These are phyloP conservation scores for Scaptomyza pallida DNA, from an alignment of 1,140 invertebrate genomes.

Conservation along the genomic window DNA sequence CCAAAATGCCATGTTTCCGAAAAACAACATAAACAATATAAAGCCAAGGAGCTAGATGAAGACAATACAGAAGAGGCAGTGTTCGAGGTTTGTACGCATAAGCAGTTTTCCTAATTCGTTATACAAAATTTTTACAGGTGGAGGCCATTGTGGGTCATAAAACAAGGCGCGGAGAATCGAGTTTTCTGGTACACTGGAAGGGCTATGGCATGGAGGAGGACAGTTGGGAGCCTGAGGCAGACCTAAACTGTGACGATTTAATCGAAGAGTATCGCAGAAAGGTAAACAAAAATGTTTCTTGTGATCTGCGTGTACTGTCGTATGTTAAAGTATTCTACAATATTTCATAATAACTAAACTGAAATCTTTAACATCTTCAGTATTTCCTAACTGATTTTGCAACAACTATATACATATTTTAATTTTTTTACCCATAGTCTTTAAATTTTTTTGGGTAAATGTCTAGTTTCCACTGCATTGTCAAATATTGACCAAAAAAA, in stretches of 20 bases:
- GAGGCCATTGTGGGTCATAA: conserved; percentile 89
- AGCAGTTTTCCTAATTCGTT: not conserved
- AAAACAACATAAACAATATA: conserved; percentile 39
- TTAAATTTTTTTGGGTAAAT: no score
- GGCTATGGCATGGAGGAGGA: conserved; percentile 90
- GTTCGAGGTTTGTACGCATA: conserved; percentile 52
- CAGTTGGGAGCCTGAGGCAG: conserved; percentile 92
- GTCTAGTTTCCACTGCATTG: no score
- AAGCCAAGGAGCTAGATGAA: conserved; percentile 6
- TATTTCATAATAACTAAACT: no score
- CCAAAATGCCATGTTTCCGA: conserved; percentile 6
- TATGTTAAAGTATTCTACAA: no score
- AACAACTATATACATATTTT: no score
- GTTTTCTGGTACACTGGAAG: conserved; percentile 93
- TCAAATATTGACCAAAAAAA: no score
- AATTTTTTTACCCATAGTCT: no score
- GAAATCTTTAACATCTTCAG: no score
- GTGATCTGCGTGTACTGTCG: no score
- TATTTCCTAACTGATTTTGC: no score
- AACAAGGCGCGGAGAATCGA: conserved; percentile 87
- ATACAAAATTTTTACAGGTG: conserved; percentile 86
- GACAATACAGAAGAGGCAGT: conserved; percentile 35
- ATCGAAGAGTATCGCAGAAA: conserved; percentile 87
- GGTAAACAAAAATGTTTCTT: conserved; percentile 22
- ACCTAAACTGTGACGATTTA: conserved; percentile 88